A percentile compares a stretch with the other conserved stretches of the same genome.
Evolutionary conservation across 2,888 invertebrate genomes (phyloP).

Genomic region (Bellardia bayeri): DNA sequence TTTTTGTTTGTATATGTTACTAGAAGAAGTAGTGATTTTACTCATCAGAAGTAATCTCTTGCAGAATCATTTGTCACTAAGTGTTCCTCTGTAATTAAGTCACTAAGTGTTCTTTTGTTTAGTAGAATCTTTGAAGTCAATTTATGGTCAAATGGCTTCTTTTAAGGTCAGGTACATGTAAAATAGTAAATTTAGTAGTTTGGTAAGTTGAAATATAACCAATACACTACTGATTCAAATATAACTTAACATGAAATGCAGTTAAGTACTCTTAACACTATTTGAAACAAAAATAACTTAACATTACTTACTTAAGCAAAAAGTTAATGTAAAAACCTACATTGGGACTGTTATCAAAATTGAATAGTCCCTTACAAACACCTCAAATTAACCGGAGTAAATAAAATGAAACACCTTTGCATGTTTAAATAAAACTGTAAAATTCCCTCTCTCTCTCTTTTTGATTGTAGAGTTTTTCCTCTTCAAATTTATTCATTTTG

Average conservation of each 20-base stretch:
- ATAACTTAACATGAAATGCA: neutral
- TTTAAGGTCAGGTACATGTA: neutral
- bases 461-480: too few relatives aligned
- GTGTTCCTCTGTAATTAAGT: too few relatives aligned
- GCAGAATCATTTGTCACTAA: too few relatives aligned
- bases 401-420: conserved; percentile 26
- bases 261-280: neutral
- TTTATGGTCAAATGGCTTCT: neutral
- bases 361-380: conserved; percentile 17
- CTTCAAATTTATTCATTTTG: too few relatives aligned
- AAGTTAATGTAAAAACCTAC: conserved; percentile 19
- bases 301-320: neutral
- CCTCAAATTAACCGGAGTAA: conserved; percentile 38
- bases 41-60: too few relatives aligned
- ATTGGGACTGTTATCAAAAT: conserved; percentile 19
- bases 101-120: too few relatives aligned
- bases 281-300: neutral
- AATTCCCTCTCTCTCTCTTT: neutral
- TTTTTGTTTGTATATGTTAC: too few relatives aligned
- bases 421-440: neutral
- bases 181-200: too few relatives aligned
- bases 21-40: too few relatives aligned
- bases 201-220: too few relatives aligned
- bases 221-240: neutral
- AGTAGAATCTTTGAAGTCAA: too few relatives aligned